Evolutionary conservation across 2,113 vertebrate species (phyloP), one percentile per base, ranked within the genome.

Genomic region (Microtus richardsoni): DNA sequence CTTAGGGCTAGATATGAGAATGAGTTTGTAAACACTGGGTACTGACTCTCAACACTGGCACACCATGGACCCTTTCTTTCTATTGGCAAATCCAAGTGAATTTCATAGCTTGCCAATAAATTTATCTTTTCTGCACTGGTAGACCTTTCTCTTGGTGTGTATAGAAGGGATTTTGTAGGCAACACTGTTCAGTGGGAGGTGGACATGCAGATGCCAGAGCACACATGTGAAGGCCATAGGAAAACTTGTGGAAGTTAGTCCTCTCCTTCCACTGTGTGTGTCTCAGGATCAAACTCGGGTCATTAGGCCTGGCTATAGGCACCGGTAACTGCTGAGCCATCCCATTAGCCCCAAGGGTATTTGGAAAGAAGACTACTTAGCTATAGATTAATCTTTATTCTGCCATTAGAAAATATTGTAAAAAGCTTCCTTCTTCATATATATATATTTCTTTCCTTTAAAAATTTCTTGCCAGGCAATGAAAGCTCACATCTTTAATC

Each of bases 61-160:
- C 4, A 41, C 24, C 3, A 30, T 41, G 84, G 39, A 47, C 24
- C 10, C 93, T 49, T 75, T 33, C 74, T 60, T 91, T 84, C 70
- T 19, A 24, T 93, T 88, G 78, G 62, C 58, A 93, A 77, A 33
- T 36, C 84, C 83, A 94, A 70, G 86, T 79, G 64, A 58, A 71
- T 88, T 93, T 94, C 73, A 75, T 73, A 75, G 58, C n/a, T 84
- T 73, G 41, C 6, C 90, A 82, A n/a, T 39, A n/a, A 54, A 89
- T 54, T 52, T 88, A 49, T 89, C 49, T 64, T 93, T 94, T 94
- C 22, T 74, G 44, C 39, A 77, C 30, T n/a, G 24, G 47, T 60
- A 30, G 49, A 62, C 78, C 88, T 90, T 95, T 93, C 52, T 92
- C 54, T 73, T 84, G 87, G 58, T 92, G 12, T 68, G 7, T 58